Evolutionary conservation across 2,888 invertebrate genomes (phyloP).

Genomic region (Microlaimidae sp.): DNA sequence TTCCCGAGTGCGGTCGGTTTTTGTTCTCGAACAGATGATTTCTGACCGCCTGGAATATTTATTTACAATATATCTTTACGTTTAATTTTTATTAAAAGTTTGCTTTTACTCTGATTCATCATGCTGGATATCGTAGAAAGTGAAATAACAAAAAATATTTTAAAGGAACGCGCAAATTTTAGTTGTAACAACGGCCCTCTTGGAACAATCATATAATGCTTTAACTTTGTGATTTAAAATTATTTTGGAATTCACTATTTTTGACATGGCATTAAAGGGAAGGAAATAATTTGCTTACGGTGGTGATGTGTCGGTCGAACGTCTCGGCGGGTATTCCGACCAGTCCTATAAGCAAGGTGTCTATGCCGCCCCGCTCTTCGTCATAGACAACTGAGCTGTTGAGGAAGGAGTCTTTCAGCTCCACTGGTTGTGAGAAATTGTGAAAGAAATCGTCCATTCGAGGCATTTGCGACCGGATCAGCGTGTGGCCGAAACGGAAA

Average conservation of each 20-base stretch:
- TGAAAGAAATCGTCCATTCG: conserved; percentile 38
- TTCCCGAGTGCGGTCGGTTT: conserved; percentile 70
- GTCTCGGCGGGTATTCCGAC: conserved; percentile 30
- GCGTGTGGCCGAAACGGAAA: conserved; percentile 50
- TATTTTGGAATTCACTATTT: not conserved
- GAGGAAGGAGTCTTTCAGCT: conserved; percentile 22
- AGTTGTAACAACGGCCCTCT: no score
- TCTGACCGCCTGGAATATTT: conserved; percentile 24
- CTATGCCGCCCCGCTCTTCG: conserved; percentile 28
- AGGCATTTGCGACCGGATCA: conserved; percentile 60
- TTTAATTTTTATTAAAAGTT: no score
- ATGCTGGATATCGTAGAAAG: no score
- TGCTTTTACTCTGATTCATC: no score
- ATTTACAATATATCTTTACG: no score
- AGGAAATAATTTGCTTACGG: conserved; percentile 5
- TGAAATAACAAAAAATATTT: no score
- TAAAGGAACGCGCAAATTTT: no score
- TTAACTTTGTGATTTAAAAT: no score
- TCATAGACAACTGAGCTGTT: conserved; percentile 28
- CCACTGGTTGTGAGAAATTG: conserved; percentile 13
- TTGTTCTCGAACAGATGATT: conserved; percentile 78
- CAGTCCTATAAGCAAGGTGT: conserved; percentile 33
- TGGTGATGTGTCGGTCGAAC: conserved; percentile 24
- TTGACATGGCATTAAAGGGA: no score
- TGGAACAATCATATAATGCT: no score